Conservation (phyloP, 2,888 invertebrate species). For the Drosophila fulvimacula region DNA sequence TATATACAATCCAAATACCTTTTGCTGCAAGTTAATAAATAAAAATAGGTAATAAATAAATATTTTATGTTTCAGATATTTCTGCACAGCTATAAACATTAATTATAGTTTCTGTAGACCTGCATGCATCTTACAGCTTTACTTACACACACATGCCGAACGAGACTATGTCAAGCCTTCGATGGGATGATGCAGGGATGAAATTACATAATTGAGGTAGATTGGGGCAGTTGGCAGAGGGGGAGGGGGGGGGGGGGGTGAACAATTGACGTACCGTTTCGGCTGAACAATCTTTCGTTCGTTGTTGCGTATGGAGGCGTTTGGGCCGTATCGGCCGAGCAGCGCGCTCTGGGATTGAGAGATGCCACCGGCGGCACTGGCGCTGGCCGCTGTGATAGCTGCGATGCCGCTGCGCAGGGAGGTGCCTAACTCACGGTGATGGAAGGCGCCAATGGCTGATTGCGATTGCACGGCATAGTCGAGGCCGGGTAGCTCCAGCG, state of each 20-base stretch:
- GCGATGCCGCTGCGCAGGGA: constrained; percentile 80
- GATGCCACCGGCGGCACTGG: constrained; percentile 64
- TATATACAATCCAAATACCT: too few species aligned
- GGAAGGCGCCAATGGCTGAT: constrained; percentile 69
- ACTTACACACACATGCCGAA: constrained; percentile 12
- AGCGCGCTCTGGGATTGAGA: constrained; percentile 75
- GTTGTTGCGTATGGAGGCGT: constrained; percentile 80
- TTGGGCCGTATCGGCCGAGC: constrained; percentile 79
- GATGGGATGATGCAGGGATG: neutral
- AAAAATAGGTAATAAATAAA: too few species aligned
- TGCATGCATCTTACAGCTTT: neutral
- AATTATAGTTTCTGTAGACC: neutral
- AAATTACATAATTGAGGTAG: neutral
- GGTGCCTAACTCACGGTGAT: constrained; percentile 79
- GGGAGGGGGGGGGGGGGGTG: neutral
- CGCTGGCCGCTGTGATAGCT: constrained; percentile 75
- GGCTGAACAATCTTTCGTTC: constrained; percentile 83
- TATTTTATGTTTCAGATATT: too few species aligned
- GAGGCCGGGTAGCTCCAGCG: constrained; percentile 84
- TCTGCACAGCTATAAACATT: neutral
- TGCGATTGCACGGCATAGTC: constrained; percentile 84
- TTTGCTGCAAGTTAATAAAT: neutral
- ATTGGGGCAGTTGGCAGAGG: neutral
- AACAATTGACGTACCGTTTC: constrained; percentile 82
- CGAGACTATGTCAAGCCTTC: neutral